Base-by-base conservation (phyloP, 1,140 invertebrate genomes). In the Drosophila rufa region DNA sequence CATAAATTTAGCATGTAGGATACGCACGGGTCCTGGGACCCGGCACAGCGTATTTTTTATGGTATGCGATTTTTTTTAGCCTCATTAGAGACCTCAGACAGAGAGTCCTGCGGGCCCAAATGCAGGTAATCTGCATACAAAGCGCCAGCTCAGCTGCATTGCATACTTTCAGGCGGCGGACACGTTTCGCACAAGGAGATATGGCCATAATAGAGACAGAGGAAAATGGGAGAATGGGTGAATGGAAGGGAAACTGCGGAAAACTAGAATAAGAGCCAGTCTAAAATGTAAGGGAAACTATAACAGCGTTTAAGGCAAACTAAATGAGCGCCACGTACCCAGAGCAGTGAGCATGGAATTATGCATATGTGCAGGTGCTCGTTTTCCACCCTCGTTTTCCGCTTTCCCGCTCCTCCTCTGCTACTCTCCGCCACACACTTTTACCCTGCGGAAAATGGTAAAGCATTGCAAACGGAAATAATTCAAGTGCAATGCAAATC, bases 401-500 rank as follows among this genome's bases (percentile, higher is more conserved):
- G 14, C 33, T 33, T 33, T 33, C 8, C 30, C 46, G 17, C 56
- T 55, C 67, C 47, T 43, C 59, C 27, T 30, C 27, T 30, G 27
- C 6, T 30, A 30, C 27, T 6, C 33, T 27, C 15, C 40, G 42
- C 9, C 22, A 40, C 19, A 25, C 36, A 53, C 67, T 53, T 67
- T 67, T 45, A 42, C 67, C 30, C 48, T 46, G 48, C 62, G 48
- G 30, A n/a, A 42, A 33, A 17, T 25, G 27, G 47, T 40, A 43
- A 46, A 40, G 50, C 45, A 68, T 65, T 71, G 80, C 69, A 78
- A 87, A 78, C 80, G 83, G 83, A 87, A 89, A 87, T 87, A 89
- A 84, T 87, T 87, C 85, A 84, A 89, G 83, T 89, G 83, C 83
- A 87, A 84, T 84, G 83, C 80, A 89, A 89, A 86, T 86, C 83